A percentile compares a stretch with the other conserved stretches of the same genome.
Conservation (phyloP, 1,140 invertebrate genomes). For the Latrodectus geometricus region DNA sequence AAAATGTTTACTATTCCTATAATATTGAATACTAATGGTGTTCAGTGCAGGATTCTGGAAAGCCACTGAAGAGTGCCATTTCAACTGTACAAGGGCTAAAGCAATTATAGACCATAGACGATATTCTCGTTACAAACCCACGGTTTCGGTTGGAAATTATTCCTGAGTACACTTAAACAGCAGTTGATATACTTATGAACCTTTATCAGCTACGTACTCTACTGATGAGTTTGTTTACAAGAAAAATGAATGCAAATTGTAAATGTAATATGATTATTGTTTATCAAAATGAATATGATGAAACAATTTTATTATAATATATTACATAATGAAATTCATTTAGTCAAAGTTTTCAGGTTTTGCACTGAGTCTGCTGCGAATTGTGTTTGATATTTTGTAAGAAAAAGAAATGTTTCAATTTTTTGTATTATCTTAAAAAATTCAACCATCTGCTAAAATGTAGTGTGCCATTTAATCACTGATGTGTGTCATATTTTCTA, state of each 20-base stretch:
- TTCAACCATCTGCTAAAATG: no score
- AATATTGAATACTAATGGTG: neutral
- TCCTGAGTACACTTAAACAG: conserved; percentile 20
- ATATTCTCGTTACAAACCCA: conserved; percentile 37
- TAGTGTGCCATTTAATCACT: no score
- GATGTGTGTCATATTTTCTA: no score
- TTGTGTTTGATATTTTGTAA: no score
- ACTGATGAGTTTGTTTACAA: neutral
- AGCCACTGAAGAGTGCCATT: conserved; percentile 49
- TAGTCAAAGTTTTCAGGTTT: neutral
- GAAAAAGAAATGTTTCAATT: no score
- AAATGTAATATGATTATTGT: neutral
- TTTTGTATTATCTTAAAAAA: no score
- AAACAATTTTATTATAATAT: neutral
- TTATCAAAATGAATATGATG: neutral
- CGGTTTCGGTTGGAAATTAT: conserved; percentile 56
- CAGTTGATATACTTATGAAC: neutral
- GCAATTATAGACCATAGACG: conserved; percentile 54
- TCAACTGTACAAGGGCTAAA: conserved; percentile 42
- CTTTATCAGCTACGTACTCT: neutral
- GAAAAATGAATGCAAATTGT: no score
- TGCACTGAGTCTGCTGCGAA: no score
- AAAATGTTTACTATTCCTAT: neutral
- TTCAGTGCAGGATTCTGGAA: conserved; percentile 36
- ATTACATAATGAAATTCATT: neutral